A percentile compares a stretch with the other conserved stretches of the same genome.
Conservation (phyloP, 2,888 invertebrate genomes). For the Cenopis cana region DNA sequence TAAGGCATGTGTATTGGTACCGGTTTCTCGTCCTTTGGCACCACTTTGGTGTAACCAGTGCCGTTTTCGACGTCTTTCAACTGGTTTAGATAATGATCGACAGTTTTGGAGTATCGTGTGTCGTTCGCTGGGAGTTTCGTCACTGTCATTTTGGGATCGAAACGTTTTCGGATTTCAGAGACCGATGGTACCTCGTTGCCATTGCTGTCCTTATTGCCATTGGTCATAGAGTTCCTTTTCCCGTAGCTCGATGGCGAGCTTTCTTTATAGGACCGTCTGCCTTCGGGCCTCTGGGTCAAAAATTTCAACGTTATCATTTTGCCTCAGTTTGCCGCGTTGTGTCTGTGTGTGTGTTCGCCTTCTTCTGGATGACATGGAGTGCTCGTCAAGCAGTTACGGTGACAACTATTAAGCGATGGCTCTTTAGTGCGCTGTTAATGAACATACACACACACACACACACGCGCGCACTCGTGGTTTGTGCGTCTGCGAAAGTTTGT, state of each 20-base stretch:
- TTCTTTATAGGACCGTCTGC: slow-evolving; percentile 76
- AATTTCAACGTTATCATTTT: slow-evolving; percentile 22
- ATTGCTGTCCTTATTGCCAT: slow-evolving; percentile 84
- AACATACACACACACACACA: slow-evolving; percentile 77
- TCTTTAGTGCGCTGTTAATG: slow-evolving; percentile 68
- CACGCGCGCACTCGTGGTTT: slow-evolving; percentile 71
- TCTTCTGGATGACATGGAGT: slow-evolving; percentile 29
- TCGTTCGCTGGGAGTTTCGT: slow-evolving; percentile 79
- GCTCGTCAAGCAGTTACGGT: slow-evolving; percentile 56
- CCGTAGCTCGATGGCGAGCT: slow-evolving; percentile 70
- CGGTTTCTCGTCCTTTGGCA: slow-evolving; percentile 73
- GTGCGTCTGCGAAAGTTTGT: slow-evolving; percentile 71
- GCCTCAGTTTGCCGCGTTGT: slow-evolving; percentile 54
- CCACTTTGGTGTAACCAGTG: slow-evolving; percentile 70
- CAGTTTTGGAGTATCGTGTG: slow-evolving; percentile 65
- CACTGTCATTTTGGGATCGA: slow-evolving; percentile 82
- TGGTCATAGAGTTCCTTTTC: slow-evolving; percentile 71
- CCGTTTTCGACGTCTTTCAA: slow-evolving; percentile 78
- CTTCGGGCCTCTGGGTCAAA: slow-evolving; percentile 75
- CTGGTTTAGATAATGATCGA: slow-evolving; percentile 75
- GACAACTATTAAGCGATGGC: slow-evolving; percentile 52
- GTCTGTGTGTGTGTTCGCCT: slow-evolving; percentile 79
- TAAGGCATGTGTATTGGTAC: slow-evolving; percentile 79
- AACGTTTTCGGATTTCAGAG: slow-evolving; percentile 85
- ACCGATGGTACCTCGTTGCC: slow-evolving; percentile 85